Base-by-base conservation (phyloP, 2,888 invertebrate genomes). In the Agrochola lota region DNA sequence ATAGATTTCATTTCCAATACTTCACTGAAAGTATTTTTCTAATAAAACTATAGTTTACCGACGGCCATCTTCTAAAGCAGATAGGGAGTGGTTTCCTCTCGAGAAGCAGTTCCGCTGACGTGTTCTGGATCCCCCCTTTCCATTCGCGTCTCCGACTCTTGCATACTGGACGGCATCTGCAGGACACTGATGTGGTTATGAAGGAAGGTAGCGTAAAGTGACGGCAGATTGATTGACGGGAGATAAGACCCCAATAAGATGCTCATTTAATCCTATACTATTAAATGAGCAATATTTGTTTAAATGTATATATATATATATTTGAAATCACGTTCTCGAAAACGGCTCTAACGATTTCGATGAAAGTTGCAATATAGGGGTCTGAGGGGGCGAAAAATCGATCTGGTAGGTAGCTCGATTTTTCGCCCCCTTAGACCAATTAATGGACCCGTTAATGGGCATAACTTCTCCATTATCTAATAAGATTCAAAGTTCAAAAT, bases 121-220 rank as follows among this genome's bases (percentile, higher is more conserved):
- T 92, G 55, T 92, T 88, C 78, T 91, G 94, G 2, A 89, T 52
- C 60, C 85, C n/a, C 0, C 92, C 94, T 6, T 91, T 91, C 94
- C 94, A 94, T 49, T 91, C 83, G 0, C 93, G 90, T 69, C 94
- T 88, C 0, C 95, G 91, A 43, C 88, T 93, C 78, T 94, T 94
- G 85, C 95, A 94, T 0, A 94, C 77, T 6, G 94, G 94, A 0
- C 93, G 93, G 78, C 95, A 95, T 84, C 95, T 94, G 30, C n/a
- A 68, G 4, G 15, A 30, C 26, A 43, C 15, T 67, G n/a, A 30
- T 12, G 8, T 9, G 1, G 12, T 1, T 15, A 17, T 40, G 8
- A n/a, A 43, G 8, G 20, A 55, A 7, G 2, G 23, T 11, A 55
- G 0, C 17, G 2, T 40, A 7, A 11, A 9, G 26, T n/a, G 74